These are phyloP conservation scores for Indri indri DNA, from an alignment of 2,113 vertebrate species.

Conservation along the genomic window DNA sequence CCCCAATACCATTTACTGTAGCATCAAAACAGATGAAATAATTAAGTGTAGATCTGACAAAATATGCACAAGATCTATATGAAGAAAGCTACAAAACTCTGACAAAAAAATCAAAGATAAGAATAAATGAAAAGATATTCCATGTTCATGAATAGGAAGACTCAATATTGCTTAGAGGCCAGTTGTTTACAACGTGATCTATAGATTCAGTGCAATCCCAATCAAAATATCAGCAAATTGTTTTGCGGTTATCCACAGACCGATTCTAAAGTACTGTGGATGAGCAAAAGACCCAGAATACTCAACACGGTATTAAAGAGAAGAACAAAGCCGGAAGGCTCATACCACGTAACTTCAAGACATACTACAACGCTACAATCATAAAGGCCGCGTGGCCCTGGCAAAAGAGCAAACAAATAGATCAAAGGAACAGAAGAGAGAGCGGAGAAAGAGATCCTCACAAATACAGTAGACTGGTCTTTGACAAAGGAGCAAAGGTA, in stretches of 20 bases:
- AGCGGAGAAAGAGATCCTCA: background rate
- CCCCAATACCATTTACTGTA: background rate
- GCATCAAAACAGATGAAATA: background rate
- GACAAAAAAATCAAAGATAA: background rate
- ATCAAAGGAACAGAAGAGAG: background rate
- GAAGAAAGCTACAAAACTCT: background rate
- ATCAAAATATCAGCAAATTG: background rate
- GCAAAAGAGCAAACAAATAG: rapidly evolving
- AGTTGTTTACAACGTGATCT: background rate
- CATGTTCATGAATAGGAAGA: background rate
- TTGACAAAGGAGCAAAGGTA: background rate
- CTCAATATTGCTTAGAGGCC: background rate
- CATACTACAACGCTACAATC: no score
- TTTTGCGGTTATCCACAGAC: background rate
- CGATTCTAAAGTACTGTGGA: background rate
- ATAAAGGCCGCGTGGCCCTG: background rate
- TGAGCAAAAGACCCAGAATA: background rate
- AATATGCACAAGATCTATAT: background rate
- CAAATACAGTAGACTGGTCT: background rate
- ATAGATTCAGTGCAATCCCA: background rate
- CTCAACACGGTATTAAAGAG: background rate
- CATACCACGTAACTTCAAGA: background rate
- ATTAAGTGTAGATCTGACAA: background rate
- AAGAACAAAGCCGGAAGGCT: background rate
- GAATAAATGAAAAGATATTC: background rate